Conservation (phyloP, 2,797 vertebrate genomes). For the Cynodonichthys magdalenae region DNA sequence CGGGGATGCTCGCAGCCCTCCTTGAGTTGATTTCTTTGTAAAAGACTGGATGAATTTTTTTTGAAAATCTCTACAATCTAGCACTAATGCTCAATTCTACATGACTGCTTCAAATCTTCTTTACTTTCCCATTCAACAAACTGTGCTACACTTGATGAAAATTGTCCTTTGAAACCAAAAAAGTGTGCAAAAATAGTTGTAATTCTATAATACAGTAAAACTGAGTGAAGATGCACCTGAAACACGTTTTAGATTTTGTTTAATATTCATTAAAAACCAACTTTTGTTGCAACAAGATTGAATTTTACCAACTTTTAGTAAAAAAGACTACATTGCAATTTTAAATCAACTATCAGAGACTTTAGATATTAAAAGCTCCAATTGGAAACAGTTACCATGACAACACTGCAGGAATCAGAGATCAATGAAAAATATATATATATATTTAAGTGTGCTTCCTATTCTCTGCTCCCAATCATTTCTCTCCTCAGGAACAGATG, state of each 20-base stretch:
- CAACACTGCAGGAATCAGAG: not conserved
- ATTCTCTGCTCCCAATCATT: conserved; percentile 18
- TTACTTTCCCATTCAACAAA: not conserved
- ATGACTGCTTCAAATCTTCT: not conserved
- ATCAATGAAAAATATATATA: conserved; percentile 4
- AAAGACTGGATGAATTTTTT: not conserved
- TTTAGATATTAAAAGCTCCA: not conserved
- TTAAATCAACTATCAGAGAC: too few relatives aligned
- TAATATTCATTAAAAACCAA: too few relatives aligned
- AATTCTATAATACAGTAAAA: too few relatives aligned
- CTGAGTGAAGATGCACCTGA: too few relatives aligned
- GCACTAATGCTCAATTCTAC: too few relatives aligned
- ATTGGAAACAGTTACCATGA: conserved; percentile 21
- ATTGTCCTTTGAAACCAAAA: too few relatives aligned
- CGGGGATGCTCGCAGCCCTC: too few relatives aligned
- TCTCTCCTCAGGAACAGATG: conserved; percentile 55
- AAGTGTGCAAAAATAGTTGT: too few relatives aligned
- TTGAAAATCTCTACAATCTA: not conserved
- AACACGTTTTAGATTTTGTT: too few relatives aligned
- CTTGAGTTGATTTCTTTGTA: not conserved
- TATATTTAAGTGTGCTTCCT: conserved; percentile 20
- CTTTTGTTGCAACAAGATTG: too few relatives aligned
- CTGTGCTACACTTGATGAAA: not conserved
- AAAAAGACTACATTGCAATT: too few relatives aligned
- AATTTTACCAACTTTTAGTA: too few relatives aligned